Evolutionary conservation across 2,113 vertebrate species (phyloP), one percentile per base, ranked within the genome.

Genomic region (Amphiprion ocellaris): DNA sequence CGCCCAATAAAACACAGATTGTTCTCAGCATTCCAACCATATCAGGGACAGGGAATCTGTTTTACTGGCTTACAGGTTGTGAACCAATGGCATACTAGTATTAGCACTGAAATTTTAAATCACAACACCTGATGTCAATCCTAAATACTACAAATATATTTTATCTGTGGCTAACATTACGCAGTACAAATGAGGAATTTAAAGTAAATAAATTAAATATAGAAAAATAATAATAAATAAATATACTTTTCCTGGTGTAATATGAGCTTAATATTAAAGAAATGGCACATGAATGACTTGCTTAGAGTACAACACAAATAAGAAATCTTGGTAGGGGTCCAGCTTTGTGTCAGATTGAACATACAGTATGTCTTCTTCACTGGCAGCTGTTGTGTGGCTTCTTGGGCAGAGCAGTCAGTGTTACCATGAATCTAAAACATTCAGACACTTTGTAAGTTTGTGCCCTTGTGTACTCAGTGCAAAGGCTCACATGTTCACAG

Each of bases 321-420:
- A 71, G 54, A 59, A 64, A 30, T 58, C 14, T 90, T 87, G 81
- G 80, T 69, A 24, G 0, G 53, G 47, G 5, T 83, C 81, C 78
- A 89, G 70, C 69, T 80, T 66, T 39, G 63, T 66, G 85, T 82
- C 85, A 80, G 30, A 70, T 67, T 85, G 61, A 84, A 80, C 77
- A 74, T 63, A 49, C 17, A 37, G 33, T 37, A 76, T 23, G 61
- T 84, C 81, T 83, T 82, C 75, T 47, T 86, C 69, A 49, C 49
- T 76, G 59, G 86, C 88, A 90, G 85, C 88, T 91, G 83, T 60
- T 83, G 46, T 76, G 69, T 16, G 47, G 55, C 67, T 67, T 78
- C 69, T 58, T 66, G 28, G 26, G 77, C 56, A 63, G 63, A 83
- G 49, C 37, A 58, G 39, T 69, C 77, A 65, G 59, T 70, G 74